Conservation (phyloP, 2,113 vertebrate genomes). For the Dolichotis patagonum region DNA sequence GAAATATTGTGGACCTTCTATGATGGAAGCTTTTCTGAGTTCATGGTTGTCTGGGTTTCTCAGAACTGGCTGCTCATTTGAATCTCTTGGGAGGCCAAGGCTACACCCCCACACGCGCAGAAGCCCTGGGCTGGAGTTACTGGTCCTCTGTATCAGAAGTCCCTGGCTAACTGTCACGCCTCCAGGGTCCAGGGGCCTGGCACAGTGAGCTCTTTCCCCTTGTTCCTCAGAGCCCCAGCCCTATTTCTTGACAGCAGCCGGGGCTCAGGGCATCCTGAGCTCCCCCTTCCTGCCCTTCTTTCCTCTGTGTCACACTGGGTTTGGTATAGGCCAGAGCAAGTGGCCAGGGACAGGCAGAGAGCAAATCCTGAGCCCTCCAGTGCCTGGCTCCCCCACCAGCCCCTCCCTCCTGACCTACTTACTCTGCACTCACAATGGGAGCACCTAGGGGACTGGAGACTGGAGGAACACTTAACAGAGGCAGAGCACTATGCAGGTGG, state of each 20-base stretch:
- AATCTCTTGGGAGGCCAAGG: not conserved
- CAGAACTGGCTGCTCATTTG: not conserved
- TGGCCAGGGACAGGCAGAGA: not conserved
- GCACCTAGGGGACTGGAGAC: not conserved
- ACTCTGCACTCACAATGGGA: not conserved
- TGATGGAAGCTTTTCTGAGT: not conserved
- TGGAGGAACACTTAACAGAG: not conserved
- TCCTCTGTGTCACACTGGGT: not conserved
- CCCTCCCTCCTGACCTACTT: conserved; percentile 62
- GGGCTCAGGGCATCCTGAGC: not conserved
- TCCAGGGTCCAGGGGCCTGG: not conserved
- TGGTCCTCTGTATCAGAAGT: not conserved
- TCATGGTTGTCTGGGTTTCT: not conserved
- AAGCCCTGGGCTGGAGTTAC: not conserved
- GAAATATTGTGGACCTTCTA: not conserved
- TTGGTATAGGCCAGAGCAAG: not conserved
- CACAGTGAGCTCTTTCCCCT: rapidly evolving
- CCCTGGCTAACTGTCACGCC: not conserved
- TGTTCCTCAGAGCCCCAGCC: not conserved
- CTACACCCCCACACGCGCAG: not conserved
- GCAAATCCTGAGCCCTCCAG: not conserved
- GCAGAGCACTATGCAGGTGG: not conserved
- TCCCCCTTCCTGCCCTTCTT: not conserved
- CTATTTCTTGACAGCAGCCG: not conserved
- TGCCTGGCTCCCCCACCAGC: not conserved